These are phyloP conservation scores for Rhinoderma darwinii DNA, from an alignment of 2,113 vertebrate species.

Conservation along the genomic window DNA sequence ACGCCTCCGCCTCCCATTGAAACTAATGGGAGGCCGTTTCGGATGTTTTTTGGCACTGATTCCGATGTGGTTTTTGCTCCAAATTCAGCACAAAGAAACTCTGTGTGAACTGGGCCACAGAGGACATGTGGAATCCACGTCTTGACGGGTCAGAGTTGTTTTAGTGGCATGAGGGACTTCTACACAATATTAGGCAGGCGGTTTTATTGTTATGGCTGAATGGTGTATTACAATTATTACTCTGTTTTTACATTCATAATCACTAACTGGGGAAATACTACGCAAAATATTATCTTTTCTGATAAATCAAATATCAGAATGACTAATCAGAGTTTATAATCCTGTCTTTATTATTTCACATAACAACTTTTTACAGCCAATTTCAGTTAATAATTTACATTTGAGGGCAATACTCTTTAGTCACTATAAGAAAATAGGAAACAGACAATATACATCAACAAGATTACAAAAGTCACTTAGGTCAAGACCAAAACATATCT, in stretches of 20 bases:
- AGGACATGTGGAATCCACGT: too few species aligned
- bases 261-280: background rate
- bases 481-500: background rate
- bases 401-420: background rate
- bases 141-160: too few species aligned
- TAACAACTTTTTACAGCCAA: background rate
- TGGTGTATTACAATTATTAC: background rate
- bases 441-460: constrained; percentile 25
- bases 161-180: too few species aligned
- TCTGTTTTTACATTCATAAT: background rate
- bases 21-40: too few species aligned
- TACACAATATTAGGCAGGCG: too few species aligned
- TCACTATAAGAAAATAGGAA: background rate
- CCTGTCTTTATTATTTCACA: background rate
- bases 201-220: too few species aligned
- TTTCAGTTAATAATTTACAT: constrained; percentile 25
- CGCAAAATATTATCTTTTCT: background rate
- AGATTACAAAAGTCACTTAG: background rate
- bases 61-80: too few species aligned
- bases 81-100: too few species aligned
- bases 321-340: background rate
- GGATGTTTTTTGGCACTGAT: too few species aligned
- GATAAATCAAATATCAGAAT: background rate
- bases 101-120: too few species aligned
- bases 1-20: too few species aligned